phyloP scores from a whole-genome alignment of 2,113 vertebrate genomes.

The Rostratula benghalensis region DNA sequence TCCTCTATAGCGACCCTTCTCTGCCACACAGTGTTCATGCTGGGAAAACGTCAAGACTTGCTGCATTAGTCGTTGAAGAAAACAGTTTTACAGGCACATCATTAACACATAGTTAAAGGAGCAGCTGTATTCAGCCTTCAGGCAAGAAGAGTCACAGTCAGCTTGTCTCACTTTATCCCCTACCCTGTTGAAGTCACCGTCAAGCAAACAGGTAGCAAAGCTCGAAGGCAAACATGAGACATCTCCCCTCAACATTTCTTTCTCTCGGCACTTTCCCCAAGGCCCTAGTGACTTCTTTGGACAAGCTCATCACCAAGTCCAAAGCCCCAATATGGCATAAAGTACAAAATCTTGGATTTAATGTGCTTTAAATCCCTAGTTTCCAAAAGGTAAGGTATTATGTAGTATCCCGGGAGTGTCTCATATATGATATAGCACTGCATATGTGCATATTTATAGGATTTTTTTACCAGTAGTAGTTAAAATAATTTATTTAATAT shows the following conservation, averaged over 20 bases:
- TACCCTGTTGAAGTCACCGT: not conserved
- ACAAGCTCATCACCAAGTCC: accelerated
- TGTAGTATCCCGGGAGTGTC: not conserved
- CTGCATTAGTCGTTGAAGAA: not conserved
- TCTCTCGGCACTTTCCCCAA: not conserved
- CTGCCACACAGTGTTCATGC: not conserved
- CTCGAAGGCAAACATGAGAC: not conserved
- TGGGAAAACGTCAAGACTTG: not conserved
- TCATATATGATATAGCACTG: not conserved
- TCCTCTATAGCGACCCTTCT: not conserved
- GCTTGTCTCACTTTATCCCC: not conserved
- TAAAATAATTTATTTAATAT: not conserved
- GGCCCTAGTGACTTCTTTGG: not conserved
- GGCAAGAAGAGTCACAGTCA: not conserved
- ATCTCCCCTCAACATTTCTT: not conserved
- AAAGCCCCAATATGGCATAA: not conserved
- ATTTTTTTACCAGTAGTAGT: not conserved
- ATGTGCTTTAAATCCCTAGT: accelerated
- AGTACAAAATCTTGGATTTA: not conserved
- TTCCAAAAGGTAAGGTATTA: not conserved
- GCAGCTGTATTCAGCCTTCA: not conserved
- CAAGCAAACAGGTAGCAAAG: not conserved
- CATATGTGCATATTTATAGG: not conserved
- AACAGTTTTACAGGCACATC: not conserved
- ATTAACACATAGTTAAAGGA: not conserved